Evolutionary conservation across 2,113 vertebrate genomes (phyloP).

Genomic region (Mungos mungo): DNA sequence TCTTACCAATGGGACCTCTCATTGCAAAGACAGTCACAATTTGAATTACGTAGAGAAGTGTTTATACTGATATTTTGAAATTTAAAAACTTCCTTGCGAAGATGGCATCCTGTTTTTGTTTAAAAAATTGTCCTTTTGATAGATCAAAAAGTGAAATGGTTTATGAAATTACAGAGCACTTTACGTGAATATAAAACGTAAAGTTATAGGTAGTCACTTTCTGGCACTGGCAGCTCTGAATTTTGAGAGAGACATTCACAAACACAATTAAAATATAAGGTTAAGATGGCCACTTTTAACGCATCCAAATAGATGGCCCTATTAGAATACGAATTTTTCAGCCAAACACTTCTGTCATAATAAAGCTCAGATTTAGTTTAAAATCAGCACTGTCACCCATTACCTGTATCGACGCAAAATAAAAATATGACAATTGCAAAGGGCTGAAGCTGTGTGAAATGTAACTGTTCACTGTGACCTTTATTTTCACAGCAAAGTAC

Average conservation of each 20-base stretch:
- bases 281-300: conserved; percentile 58
- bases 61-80: not conserved
- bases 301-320: conserved; percentile 57
- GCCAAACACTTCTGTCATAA: conserved; percentile 71
- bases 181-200: not conserved
- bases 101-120: not conserved
- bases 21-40: conserved; percentile 39
- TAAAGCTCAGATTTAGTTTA: conserved; percentile 74
- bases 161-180: not conserved
- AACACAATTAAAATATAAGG: conserved; percentile 76
- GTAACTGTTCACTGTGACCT: conserved; percentile 79
- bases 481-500: conserved; percentile 76
- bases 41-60: not conserved
- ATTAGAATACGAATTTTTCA: conserved; percentile 60
- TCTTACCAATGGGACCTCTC: not conserved
- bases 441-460: conserved; percentile 48
- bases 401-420: conserved; percentile 66
- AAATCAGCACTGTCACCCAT: conserved; percentile 65
- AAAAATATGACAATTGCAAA: conserved; percentile 77
- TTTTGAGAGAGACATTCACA: conserved; percentile 67
- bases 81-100: conserved; percentile 19
- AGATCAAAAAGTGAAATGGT: conserved; percentile 4
- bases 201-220: conserved; percentile 32
- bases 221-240: not conserved
- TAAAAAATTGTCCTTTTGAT: conserved; percentile 11